Evolutionary conservation across 2,113 vertebrate genomes (phyloP).

Genomic region (Capra hircus): DNA sequence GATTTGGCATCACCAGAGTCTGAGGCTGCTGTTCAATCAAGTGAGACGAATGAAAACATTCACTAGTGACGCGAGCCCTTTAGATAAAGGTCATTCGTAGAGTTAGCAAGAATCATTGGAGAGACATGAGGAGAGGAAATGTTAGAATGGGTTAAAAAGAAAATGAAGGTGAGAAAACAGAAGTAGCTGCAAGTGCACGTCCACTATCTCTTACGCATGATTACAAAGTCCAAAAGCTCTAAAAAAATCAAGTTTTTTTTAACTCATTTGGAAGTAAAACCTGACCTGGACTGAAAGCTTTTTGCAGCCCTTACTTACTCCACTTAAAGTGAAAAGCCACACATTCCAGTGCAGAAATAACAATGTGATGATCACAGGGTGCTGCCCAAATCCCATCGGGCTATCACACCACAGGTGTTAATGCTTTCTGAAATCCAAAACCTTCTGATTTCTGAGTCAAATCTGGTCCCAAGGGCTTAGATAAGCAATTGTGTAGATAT

Average conservation of each 20-base stretch:
- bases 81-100: background rate
- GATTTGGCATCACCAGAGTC: background rate
- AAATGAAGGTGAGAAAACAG: background rate
- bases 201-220: background rate
- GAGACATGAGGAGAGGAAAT: background rate
- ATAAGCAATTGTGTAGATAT: background rate
- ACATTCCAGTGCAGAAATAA: background rate
- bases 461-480: background rate
- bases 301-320: background rate
- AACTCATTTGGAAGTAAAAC: slow-evolving; percentile 4
- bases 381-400: background rate
- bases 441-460: background rate
- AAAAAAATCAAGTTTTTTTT: background rate
- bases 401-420: background rate
- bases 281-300: background rate
- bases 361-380: background rate
- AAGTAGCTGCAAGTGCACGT: background rate
- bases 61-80: background rate
- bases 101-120: background rate
- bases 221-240: background rate
- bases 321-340: background rate
- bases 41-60: background rate
- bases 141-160: background rate
- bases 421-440: background rate
- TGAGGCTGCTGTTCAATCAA: background rate